These are phyloP conservation scores for Electrophaes corylata DNA, from an alignment of 2,888 invertebrate species.

Conservation along the genomic window DNA sequence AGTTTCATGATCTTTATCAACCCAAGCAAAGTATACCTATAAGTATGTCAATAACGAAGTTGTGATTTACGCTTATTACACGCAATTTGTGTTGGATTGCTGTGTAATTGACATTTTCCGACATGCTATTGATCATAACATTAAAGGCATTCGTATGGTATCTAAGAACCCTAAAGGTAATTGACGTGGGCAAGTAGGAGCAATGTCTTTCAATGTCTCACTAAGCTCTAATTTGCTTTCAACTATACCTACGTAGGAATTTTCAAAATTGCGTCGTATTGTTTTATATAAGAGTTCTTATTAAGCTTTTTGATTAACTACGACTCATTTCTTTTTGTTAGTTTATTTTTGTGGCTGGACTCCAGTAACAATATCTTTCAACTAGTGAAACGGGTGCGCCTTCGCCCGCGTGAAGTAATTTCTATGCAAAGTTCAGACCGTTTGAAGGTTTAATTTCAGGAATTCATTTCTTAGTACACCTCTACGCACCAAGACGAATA, in stretches of 20 bases:
- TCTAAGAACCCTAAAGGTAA: constrained; percentile 15
- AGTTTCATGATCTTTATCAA: constrained; percentile 4
- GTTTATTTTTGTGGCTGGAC: too few species aligned
- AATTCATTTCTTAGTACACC: too few species aligned
- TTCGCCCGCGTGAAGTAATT: too few species aligned
- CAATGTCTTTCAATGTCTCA: constrained; percentile 18
- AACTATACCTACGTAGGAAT: neutral
- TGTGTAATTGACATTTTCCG: constrained; percentile 42
- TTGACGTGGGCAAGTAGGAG: constrained; percentile 8
- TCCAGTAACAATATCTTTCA: too few species aligned
- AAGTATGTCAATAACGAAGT: constrained; percentile 30
- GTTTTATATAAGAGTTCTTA: neutral
- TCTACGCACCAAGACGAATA: too few species aligned
- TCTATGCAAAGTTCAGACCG: too few species aligned
- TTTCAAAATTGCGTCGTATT: neutral
- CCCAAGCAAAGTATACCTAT: constrained; percentile 12
- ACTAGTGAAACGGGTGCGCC: too few species aligned
- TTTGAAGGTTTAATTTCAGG: too few species aligned
- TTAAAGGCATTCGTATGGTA: constrained; percentile 27
- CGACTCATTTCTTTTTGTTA: too few species aligned
- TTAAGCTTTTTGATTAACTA: neutral
- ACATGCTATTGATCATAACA: constrained; percentile 34
- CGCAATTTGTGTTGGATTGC: constrained; percentile 37
- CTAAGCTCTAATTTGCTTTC: constrained; percentile 6
- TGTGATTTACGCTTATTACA: constrained; percentile 39